phyloP scores from a whole-genome alignment of 1,140 invertebrate genomes.

The Aphis craccivora region DNA sequence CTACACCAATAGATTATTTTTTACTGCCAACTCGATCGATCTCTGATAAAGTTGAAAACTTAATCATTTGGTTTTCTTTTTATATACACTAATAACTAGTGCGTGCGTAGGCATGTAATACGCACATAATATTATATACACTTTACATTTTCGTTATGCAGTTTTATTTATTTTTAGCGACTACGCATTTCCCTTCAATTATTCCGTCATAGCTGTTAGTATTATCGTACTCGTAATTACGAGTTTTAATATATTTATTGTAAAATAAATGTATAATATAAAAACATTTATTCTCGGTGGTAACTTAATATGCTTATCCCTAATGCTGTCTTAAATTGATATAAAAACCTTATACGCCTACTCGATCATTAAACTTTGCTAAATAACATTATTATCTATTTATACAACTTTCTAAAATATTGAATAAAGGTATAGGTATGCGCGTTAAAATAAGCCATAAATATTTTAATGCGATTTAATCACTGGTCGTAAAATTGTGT shows the following conservation, averaged over 20 bases:
- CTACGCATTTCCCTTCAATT: not conserved
- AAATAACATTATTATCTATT: not conserved
- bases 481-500: not conserved
- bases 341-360: not conserved
- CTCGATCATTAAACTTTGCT: slow-evolving; percentile 10
- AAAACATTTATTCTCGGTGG: not conserved
- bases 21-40: too few species aligned
- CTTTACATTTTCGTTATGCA: not conserved
- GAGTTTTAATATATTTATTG: not conserved
- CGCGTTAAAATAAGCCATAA: not conserved
- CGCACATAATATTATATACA: not conserved
- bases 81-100: too few species aligned
- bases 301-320: not conserved
- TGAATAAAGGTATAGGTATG: not conserved
- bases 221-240: not conserved
- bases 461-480: slow-evolving; percentile 3
- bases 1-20: too few species aligned
- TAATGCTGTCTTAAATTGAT: not conserved
- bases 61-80: not conserved
- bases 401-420: slow-evolving; percentile 14
- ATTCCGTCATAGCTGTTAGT: not conserved
- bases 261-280: not conserved
- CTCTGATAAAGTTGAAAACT: not conserved
- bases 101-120: not conserved
- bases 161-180: slow-evolving; percentile 4